Evolutionary conservation across 2,888 invertebrate genomes (phyloP).

Genomic region (Eristalis arbustorum): DNA sequence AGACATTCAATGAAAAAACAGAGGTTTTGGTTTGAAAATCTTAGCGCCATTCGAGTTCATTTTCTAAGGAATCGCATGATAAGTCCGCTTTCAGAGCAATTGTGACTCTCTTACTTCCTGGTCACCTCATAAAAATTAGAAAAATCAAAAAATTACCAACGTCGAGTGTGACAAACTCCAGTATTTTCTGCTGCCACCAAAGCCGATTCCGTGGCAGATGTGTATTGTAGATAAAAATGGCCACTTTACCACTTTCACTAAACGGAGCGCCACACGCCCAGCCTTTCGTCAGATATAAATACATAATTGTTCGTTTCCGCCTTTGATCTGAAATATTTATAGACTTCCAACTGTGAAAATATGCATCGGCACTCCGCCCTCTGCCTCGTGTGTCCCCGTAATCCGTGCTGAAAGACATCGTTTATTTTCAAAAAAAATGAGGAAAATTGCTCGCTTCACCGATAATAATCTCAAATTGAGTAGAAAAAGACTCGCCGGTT

Average conservation of each 20-base stretch:
- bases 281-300: background rate
- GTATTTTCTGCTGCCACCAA: too few species aligned
- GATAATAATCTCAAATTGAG: conserved; percentile 59
- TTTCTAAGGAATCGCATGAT: too few species aligned
- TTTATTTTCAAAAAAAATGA: background rate
- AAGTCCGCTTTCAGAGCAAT: too few species aligned
- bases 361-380: background rate
- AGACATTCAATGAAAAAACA: too few species aligned
- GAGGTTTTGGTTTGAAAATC: too few species aligned
- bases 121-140: too few species aligned
- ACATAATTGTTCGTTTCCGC: background rate
- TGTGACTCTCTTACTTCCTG: too few species aligned
- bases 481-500: conserved; percentile 40
- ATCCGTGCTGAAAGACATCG: conserved; percentile 29
- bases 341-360: background rate
- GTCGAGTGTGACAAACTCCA: too few species aligned
- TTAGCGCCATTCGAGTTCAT: too few species aligned
- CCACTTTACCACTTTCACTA: background rate
- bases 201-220: background rate
- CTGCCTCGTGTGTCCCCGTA: background rate
- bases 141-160: too few species aligned
- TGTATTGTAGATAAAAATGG: background rate
- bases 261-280: background rate
- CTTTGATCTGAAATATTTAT: background rate
- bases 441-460: conserved; percentile 46